Conservation (phyloP, 2,113 vertebrate genomes). For the Orthonyx spaldingii region DNA sequence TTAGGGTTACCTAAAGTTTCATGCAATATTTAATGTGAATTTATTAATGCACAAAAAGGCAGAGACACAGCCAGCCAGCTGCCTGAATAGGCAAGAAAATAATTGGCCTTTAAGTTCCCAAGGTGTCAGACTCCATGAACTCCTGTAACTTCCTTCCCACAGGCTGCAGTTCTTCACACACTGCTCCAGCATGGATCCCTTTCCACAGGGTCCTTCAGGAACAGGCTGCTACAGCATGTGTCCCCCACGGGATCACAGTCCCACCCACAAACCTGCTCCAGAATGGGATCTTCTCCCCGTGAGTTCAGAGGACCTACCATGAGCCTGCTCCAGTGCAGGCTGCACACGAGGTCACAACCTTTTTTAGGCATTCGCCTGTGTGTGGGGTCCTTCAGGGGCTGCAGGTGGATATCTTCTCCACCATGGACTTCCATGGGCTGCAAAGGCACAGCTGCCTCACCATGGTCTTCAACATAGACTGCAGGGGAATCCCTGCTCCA, state of each 20-base stretch:
- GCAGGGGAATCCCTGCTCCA: background rate
- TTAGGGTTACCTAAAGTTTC: background rate
- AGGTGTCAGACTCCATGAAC: background rate
- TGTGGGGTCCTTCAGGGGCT: background rate
- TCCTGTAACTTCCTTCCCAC: background rate
- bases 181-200: background rate
- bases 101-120: background rate
- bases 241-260: too few species aligned
- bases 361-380: background rate
- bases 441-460: background rate
- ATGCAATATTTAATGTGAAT: background rate
- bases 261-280: background rate
- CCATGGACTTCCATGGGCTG: background rate
- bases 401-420: background rate
- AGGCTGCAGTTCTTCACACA: background rate
- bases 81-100: background rate
- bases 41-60: background rate
- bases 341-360: background rate
- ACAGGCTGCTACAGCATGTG: background rate
- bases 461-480: background rate
- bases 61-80: background rate
- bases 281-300: background rate
- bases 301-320: background rate
- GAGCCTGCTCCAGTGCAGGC: background rate
- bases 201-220: rapidly evolving